These are phyloP conservation scores for Philonicus albiceps DNA, from an alignment of 2,888 invertebrate genomes.

Conservation along the genomic window DNA sequence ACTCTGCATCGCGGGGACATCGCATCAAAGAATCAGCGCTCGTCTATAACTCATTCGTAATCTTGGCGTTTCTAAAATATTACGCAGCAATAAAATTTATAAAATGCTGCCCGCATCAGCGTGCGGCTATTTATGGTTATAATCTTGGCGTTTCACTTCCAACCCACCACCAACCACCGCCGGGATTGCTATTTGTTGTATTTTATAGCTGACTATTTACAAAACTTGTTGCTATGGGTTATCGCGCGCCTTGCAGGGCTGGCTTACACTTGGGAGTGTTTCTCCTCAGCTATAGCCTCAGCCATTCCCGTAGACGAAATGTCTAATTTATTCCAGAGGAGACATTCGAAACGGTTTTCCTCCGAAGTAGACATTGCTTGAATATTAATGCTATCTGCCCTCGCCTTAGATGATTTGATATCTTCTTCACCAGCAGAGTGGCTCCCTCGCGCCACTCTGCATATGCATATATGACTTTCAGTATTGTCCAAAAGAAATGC, in stretches of 20 bases:
- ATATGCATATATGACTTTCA: not conserved
- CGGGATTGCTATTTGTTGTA: not conserved
- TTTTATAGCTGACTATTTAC: not conserved
- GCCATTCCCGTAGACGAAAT: not conserved
- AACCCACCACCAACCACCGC: not conserved
- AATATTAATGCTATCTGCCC: slow-evolving; percentile 28
- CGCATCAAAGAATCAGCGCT: not conserved
- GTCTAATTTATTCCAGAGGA: slow-evolving; percentile 25
- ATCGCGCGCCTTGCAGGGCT: slow-evolving; percentile 9
- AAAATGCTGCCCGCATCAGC: not conserved
- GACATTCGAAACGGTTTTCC: slow-evolving; percentile 14
- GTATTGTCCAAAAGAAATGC: slow-evolving; percentile 22
- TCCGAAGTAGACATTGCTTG: slow-evolving; percentile 25
- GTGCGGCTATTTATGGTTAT: not conserved
- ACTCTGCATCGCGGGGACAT: not conserved
- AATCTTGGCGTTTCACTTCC: not conserved
- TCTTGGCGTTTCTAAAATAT: slow-evolving; percentile 7
- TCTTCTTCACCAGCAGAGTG: not conserved
- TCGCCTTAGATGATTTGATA: slow-evolving; percentile 15
- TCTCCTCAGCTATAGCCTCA: not conserved
- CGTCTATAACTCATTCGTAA: slow-evolving; percentile 5
- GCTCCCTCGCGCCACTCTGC: not conserved
- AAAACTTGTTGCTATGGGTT: slow-evolving; percentile 29
- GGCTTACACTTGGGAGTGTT: not conserved
- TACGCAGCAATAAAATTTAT: not conserved